Evolutionary conservation across 2,888 invertebrate species (phyloP).

Genomic region (Diloba caeruleocephala): DNA sequence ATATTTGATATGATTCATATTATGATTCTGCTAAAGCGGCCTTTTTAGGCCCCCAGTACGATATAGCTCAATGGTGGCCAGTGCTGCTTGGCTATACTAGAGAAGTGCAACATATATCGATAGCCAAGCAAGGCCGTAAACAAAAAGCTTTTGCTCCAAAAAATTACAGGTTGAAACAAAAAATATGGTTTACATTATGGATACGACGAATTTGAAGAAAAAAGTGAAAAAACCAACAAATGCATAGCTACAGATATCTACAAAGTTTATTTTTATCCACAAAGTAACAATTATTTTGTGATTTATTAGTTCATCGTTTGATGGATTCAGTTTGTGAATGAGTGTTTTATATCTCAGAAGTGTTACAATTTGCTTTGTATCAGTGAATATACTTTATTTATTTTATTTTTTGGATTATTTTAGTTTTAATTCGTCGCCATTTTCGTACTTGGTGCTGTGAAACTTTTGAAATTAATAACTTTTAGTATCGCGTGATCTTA

Average conservation of each 20-base stretch:
- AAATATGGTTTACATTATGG: constrained; percentile 42
- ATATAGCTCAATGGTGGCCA: too few relatives aligned
- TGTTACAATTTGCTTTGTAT: constrained; percentile 33
- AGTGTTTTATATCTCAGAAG: constrained; percentile 35
- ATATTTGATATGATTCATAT: too few relatives aligned
- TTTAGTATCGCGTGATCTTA: constrained; percentile 37
- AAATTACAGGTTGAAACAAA: constrained; percentile 1
- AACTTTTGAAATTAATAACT: constrained; percentile 55
- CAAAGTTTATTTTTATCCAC: constrained; percentile 55
- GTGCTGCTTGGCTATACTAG: too few relatives aligned
- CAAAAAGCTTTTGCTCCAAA: constrained; percentile 31
- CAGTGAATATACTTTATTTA: constrained; percentile 38
- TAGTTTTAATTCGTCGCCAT: constrained; percentile 67
- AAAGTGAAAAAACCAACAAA: constrained; percentile 28
- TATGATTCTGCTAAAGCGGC: too few relatives aligned
- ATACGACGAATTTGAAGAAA: constrained; percentile 53
- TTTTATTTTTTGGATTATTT: constrained; percentile 46
- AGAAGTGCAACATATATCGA: too few relatives aligned
- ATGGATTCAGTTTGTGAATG: constrained; percentile 49
- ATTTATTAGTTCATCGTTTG: constrained; percentile 22
- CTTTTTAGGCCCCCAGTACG: too few relatives aligned
- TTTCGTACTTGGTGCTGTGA: constrained; percentile 65
- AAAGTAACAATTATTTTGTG: constrained; percentile 32
- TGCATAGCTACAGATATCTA: too few relatives aligned
- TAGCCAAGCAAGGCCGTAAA: too few relatives aligned